Evolutionary conservation across 2,113 vertebrate species (phyloP), one percentile per base, ranked within the genome.

Genomic region (Phainopepla nitens): DNA sequence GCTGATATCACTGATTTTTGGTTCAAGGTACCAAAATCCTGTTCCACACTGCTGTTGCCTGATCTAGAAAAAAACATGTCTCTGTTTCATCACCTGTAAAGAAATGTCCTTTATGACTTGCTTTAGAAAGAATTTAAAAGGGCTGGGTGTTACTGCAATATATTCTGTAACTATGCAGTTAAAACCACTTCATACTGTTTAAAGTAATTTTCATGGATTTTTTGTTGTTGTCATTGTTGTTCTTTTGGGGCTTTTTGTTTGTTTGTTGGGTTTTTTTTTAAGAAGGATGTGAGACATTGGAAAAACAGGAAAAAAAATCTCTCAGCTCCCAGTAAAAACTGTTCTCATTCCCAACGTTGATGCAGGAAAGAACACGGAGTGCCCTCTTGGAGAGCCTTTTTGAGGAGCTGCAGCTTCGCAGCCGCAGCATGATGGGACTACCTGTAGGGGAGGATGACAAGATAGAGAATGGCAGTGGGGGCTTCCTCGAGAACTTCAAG

Each of bases 401-500:
- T 85, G 97, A 98, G 47, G 99, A 99, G 94, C 97, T 99, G 64
- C 97, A 97, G 62, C 97, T 97, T 13, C 98, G 97, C 58, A 99
- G 98, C 83, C 98, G 98, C 85, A 98, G 96, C 93, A 99, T 99
- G 98, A 97, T 98, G 98, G 98, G 98, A 57, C 97, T 98, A 85
- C 93, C 97, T 84, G 10, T 77, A 9, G 62, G 95, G 39, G 60
- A 98, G 84, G 77, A 97, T 78, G 95, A 95, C 42, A 97, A 98
- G 81, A 98, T 98, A 79, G 98, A 98, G 68, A 97, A 97, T 0
- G 91, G 96, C 29, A 98, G 98, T 5, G 98, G 98, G 29, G 98
- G 99, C 20, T 99, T 99, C 94, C 98, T 99, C 23, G 99, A 99
- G 93, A 99, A 99, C 89, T 99, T 99, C 95, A 99, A 99, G 98